Percentiles rank a stretch among this genome's conserved stretches.
Conservation (phyloP, 2,797 vertebrate species). For the Naso thynnoides region DNA sequence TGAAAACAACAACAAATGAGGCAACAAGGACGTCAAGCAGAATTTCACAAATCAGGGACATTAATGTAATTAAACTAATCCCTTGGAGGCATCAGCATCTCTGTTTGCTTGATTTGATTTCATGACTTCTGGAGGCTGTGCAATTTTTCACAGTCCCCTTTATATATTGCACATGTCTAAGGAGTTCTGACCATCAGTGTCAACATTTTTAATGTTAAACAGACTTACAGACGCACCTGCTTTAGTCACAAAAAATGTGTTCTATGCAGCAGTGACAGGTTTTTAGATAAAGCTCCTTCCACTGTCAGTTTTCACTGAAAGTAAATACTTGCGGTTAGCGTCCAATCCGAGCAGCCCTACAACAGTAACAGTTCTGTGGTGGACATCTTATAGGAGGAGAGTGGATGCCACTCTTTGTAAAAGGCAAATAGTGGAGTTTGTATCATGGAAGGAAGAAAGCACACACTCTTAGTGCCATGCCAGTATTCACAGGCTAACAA, state of each 20-base stretch:
- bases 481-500: conserved; percentile 39
- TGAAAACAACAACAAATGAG: conserved; percentile 68
- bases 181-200: conserved; percentile 39
- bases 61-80: conserved; percentile 77
- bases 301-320: conserved; percentile 61
- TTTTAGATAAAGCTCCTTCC: conserved; percentile 52
- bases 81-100: conserved; percentile 59
- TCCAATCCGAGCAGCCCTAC: conserved; percentile 64
- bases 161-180: conserved; percentile 41
- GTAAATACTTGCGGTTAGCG: conserved; percentile 43
- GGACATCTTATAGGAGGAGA: conserved; percentile 63
- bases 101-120: conserved; percentile 65
- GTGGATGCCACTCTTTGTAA: conserved; percentile 59
- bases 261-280: conserved; percentile 42
- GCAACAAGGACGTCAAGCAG: conserved; percentile 69
- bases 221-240: conserved; percentile 34
- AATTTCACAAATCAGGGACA: conserved; percentile 71
- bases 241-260: conserved; percentile 10
- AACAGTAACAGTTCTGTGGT: conserved; percentile 47
- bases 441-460: conserved; percentile 28
- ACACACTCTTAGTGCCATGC: conserved; percentile 26
- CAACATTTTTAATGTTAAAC: conserved; percentile 21
- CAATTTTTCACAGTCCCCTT: conserved; percentile 48
- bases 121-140: conserved; percentile 59
- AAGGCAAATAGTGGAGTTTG: conserved; percentile 61